Conservation (phyloP, 2,797 vertebrate species). For the Halcyon chelicuti region DNA sequence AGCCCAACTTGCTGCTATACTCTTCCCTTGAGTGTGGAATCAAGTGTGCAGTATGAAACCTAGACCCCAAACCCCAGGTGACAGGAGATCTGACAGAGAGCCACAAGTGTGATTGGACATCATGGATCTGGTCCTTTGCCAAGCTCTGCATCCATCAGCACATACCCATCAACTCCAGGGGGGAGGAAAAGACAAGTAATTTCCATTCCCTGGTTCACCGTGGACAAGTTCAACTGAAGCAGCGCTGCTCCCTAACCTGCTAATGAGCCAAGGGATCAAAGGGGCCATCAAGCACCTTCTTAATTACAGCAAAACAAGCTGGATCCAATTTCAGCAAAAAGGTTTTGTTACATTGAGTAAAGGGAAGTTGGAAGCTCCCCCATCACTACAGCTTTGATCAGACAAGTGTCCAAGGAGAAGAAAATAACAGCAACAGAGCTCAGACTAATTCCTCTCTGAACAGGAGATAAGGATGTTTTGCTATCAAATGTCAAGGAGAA, state of each 20-base stretch:
- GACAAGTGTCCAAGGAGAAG: background rate
- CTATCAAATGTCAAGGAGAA: background rate
- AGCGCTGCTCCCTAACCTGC: conserved; percentile 11
- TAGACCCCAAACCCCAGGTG: background rate
- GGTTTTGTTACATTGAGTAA: background rate
- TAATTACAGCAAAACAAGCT: background rate
- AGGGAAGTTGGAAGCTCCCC: background rate
- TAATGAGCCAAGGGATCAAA: conserved; percentile 38
- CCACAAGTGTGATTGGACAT: background rate
- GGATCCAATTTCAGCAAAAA: background rate
- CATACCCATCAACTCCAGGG: background rate
- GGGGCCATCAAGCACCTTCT: background rate
- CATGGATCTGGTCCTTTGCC: background rate
- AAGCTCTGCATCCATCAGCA: conserved; percentile 12
- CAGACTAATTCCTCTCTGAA: background rate
- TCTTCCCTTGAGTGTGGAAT: fast-evolving
- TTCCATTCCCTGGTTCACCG: background rate
- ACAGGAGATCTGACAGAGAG: background rate
- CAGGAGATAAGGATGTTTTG: background rate
- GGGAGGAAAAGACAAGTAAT: background rate
- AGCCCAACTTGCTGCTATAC: background rate
- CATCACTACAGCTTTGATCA: background rate
- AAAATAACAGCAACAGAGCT: background rate
- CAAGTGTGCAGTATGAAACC: background rate
- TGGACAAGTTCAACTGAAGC: background rate